Conservation (phyloP, 2,888 invertebrate genomes). For the Nemotelus nigrinus region DNA sequence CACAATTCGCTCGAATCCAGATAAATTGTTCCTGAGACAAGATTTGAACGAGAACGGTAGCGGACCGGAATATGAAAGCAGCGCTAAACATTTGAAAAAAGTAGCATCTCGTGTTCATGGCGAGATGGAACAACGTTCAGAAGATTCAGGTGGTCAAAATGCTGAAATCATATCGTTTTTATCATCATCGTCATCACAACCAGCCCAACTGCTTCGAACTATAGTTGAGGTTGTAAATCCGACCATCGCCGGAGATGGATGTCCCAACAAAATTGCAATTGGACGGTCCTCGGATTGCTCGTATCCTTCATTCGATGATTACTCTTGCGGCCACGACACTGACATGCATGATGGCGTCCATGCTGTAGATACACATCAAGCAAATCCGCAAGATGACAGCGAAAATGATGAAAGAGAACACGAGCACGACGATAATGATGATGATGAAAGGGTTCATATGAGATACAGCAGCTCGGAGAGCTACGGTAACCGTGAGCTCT, state of each 20-base stretch:
- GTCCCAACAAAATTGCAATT: conserved; percentile 62
- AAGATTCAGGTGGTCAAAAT: conserved; percentile 35
- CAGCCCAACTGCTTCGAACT: conserved; percentile 55
- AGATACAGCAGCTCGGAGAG: conserved; percentile 13
- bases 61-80: neutral
- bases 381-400: conserved; percentile 33
- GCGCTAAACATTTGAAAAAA: conserved; percentile 34
- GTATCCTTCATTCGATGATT: conserved; percentile 58
- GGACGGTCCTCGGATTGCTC: conserved; percentile 59
- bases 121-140: neutral
- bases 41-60: conserved; percentile 46
- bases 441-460: conserved; percentile 34
- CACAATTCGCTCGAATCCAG: conserved; percentile 64
- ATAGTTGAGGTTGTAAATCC: conserved; percentile 66
- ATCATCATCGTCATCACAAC: conserved; percentile 15
- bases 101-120: neutral
- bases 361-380: conserved; percentile 48
- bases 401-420: conserved; percentile 47
- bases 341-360: neutral
- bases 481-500: conserved; percentile 56
- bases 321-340: conserved; percentile 4
- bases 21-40: conserved; percentile 60
- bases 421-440: conserved; percentile 47
- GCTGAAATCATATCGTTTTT: conserved; percentile 1
- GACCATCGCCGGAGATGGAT: conserved; percentile 63